These are phyloP conservation scores for Macropis europaea DNA, from an alignment of 2,888 invertebrate species.

Conservation along the genomic window DNA sequence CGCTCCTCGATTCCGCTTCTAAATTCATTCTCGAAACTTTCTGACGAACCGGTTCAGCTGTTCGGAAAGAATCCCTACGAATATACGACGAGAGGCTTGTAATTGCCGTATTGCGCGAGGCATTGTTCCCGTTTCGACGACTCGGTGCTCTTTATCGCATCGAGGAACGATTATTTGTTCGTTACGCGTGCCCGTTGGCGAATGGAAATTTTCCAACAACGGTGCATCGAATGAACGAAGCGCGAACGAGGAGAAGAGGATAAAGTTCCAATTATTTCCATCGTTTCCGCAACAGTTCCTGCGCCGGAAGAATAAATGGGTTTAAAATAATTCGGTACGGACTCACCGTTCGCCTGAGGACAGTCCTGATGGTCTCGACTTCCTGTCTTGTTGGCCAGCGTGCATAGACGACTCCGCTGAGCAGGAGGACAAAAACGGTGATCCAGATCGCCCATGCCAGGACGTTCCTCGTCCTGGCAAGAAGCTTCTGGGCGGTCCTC, in stretches of 20 bases:
- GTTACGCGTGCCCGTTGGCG: no score
- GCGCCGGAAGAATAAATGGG: no score
- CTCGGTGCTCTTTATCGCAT: neutral
- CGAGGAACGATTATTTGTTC: neutral
- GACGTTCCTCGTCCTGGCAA: conserved; percentile 70
- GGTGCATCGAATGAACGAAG: no score
- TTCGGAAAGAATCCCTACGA: neutral
- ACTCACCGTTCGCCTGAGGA: conserved; percentile 74
- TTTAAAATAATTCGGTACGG: conserved; percentile 11
- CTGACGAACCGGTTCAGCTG: neutral
- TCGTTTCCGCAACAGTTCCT: no score
- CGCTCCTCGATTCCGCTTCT: neutral
- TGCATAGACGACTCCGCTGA: conserved; percentile 69
- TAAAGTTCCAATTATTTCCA: no score
- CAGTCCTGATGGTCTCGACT: conserved; percentile 74
- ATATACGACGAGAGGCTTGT: neutral
- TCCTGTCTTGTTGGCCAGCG: conserved; percentile 75
- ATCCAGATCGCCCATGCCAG: conserved; percentile 70
- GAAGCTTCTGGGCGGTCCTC: conserved; percentile 71
- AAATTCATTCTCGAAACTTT: neutral
- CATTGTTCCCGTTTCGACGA: neutral
- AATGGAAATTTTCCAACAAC: no score
- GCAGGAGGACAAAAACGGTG: conserved; percentile 66
- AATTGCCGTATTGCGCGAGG: neutral
- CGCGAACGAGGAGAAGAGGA: no score